Base-by-base conservation (phyloP, 2,888 invertebrate genomes). In the Penaeus monodon region DNA sequence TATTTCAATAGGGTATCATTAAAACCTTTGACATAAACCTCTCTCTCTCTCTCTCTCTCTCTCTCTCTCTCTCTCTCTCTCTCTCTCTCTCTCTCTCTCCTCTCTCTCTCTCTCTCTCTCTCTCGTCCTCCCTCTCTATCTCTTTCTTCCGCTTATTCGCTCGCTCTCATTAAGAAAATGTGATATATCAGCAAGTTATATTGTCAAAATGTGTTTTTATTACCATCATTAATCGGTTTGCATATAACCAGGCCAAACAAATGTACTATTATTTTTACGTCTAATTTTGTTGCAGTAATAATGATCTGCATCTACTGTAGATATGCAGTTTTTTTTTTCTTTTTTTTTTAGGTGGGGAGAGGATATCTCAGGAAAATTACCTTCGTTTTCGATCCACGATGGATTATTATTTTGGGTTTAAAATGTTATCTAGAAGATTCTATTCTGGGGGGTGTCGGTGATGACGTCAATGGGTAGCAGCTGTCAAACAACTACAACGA, bases 41-140 rank as follows among this genome's bases (percentile, higher is more conserved):
- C 70, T 4, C 70, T 70, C 70, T 24, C 70, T 70, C 70, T 24
- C 29, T 14, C 29, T 17, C 29, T 29, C 29, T 70, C 29, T 68
- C 68, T 65, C 64, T 65, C 4, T 65, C 64, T n/a, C 64, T 80
- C 64, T 80, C 63, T 80, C 80, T 80, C 64, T 80, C 64, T 80
- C 57, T 49, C 80, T 80, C 57, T 80, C 80, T 80, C 80, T 80
- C 64, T 49, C 80, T 65, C 64, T 65, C 4, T 65, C 64, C 64
- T 80, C 64, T 80, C 63, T 80, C 80, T 80, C 64, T 80, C 64
- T 80, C 57, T 49, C 80, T 80, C 57, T 80, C 80, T 80, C 80
- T 80, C 64, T 49, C 80, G 4, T 65, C 64, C 80, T 80, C 44
- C 64, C 49, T 57, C 63, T 80, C 80, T 57, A 64, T 80, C 29